These are phyloP conservation scores for Babylonia areolata DNA, from an alignment of 1,140 invertebrate species.

Conservation along the genomic window DNA sequence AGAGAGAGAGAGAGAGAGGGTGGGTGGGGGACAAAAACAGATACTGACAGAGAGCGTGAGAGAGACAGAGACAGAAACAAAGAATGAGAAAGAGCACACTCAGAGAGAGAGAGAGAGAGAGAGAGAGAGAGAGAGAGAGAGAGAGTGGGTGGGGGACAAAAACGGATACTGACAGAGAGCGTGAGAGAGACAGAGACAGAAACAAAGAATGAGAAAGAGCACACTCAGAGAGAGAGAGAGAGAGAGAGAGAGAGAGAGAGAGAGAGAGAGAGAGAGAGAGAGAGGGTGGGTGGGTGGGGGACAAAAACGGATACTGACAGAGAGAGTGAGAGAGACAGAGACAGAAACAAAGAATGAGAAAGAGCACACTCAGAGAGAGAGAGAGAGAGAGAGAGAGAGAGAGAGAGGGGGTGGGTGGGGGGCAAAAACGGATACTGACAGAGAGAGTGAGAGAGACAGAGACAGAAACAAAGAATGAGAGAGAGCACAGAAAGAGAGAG, in stretches of 20 bases:
- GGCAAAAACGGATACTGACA: neutral
- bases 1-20: too few relatives aligned
- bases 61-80: too few relatives aligned
- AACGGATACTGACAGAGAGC: too few relatives aligned
- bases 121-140: too few relatives aligned
- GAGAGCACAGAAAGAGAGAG: neutral
- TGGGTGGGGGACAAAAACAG: too few relatives aligned
- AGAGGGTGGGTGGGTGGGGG: neutral
- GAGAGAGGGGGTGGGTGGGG: slow-evolving; percentile 15
- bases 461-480: neutral
- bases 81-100: too few relatives aligned
- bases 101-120: too few relatives aligned
- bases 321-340: neutral
- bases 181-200: neutral
- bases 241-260: neutral
- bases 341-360: neutral
- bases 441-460: neutral
- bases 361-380: neutral
- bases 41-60: too few relatives aligned
- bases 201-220: neutral
- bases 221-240: neutral
- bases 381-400: slow-evolving; percentile 22
- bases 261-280: slow-evolving; percentile 6
- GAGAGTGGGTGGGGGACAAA: too few relatives aligned
- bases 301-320: neutral